Conservation (phyloP, 1,140 invertebrate genomes). For the Megathymus violae region DNA sequence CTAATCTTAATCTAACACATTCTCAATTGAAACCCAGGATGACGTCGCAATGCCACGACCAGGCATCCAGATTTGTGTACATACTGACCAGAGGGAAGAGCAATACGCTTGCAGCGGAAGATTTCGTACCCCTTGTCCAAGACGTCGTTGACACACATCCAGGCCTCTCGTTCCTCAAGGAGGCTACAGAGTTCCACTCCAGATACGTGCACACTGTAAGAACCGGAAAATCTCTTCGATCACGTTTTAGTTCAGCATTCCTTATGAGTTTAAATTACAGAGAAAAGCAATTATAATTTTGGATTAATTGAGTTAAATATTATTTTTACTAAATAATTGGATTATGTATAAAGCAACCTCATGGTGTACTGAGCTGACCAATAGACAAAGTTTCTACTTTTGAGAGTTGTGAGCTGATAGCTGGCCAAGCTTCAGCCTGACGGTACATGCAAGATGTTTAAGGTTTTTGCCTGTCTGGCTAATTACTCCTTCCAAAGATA, state of each 20-base stretch:
- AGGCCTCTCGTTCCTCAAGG: constrained; percentile 97
- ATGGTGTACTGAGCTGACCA: too few relatives aligned
- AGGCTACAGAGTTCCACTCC: constrained; percentile 99
- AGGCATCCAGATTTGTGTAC: constrained; percentile 94
- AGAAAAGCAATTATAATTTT: too few relatives aligned
- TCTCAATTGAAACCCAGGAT: constrained; percentile 87
- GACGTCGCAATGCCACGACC: constrained; percentile 92
- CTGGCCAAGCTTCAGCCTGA: too few relatives aligned
- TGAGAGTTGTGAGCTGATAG: too few relatives aligned
- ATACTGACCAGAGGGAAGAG: constrained; percentile 89
- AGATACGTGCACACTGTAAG: constrained; percentile 98
- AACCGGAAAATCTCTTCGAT: constrained; percentile 4
- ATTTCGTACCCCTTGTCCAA: constrained; percentile 96
- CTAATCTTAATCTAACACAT: too few relatives aligned
- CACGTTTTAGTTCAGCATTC: constrained; percentile 3
- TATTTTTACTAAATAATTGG: too few relatives aligned
- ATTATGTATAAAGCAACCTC: too few relatives aligned
- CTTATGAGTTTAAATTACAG: background rate
- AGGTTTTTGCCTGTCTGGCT: too few relatives aligned
- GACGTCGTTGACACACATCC: constrained; percentile 99
- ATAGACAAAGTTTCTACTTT: too few relatives aligned
- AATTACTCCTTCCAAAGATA: too few relatives aligned
- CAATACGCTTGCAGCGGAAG: constrained; percentile 89
- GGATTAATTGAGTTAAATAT: too few relatives aligned
- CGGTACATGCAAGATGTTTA: too few relatives aligned